These are phyloP conservation scores for Labroides dimidiatus DNA, from an alignment of 2,797 vertebrate species.

Conservation along the genomic window DNA sequence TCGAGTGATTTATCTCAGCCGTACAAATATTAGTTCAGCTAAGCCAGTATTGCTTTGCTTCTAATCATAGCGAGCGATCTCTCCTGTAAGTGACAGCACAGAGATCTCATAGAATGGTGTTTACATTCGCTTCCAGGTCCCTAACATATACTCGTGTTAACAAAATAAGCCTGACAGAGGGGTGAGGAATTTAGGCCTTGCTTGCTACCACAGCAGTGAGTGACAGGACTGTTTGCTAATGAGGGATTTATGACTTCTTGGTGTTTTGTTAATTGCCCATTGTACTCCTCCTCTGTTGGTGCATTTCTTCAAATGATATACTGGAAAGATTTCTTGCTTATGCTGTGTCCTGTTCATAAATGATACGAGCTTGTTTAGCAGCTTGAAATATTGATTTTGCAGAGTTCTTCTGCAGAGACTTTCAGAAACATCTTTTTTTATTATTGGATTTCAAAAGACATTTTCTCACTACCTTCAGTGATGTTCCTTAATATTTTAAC, in stretches of 20 bases:
- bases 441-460: conserved; percentile 9
- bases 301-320: conserved; percentile 73
- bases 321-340: conserved; percentile 61
- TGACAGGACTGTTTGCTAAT: conserved; percentile 74
- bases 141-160: conserved; percentile 62
- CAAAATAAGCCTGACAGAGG: conserved; percentile 70
- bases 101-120: conserved; percentile 73
- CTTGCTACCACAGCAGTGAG: conserved; percentile 58
- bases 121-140: conserved; percentile 72
- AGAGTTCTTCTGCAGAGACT: no score
- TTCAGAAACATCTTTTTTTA: neutral
- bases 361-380: conserved; percentile 58
- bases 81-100: conserved; percentile 68
- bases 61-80: conserved; percentile 76
- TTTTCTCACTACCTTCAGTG: no score
- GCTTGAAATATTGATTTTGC: conserved; percentile 24
- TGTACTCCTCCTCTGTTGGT: conserved; percentile 68
- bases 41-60: conserved; percentile 68
- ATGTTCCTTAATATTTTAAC: no score
- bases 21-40: conserved; percentile 84
- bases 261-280: conserved; percentile 79
- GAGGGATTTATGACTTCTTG: conserved; percentile 80
- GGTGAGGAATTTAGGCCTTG: conserved; percentile 78
- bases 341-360: conserved; percentile 48
- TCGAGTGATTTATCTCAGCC: conserved; percentile 78